Evolutionary conservation across 2,113 vertebrate genomes (phyloP).

Genomic region (Corythornis vintsioides): DNA sequence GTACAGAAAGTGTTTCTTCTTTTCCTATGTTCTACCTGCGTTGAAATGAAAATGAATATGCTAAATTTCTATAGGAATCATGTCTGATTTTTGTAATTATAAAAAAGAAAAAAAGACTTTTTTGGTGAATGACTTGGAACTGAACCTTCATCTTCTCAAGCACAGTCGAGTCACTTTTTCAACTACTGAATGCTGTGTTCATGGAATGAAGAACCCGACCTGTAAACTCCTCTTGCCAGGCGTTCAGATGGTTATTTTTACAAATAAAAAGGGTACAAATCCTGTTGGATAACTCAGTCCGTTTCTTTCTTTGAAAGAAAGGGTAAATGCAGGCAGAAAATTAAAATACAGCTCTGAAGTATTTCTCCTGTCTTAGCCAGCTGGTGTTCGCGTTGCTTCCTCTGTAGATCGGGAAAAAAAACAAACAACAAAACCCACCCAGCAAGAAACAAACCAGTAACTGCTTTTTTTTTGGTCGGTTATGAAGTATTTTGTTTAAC

Average conservation of each 20-base stretch:
- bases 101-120: constrained; percentile 54
- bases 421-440: too few species aligned
- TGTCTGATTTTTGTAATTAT: constrained; percentile 76
- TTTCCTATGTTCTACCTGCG: constrained; percentile 68
- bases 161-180: constrained; percentile 79
- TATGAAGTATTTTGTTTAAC: not conserved
- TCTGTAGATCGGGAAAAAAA: not conserved
- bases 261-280: constrained; percentile 84
- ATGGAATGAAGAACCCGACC: constrained; percentile 68
- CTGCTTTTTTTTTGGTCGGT: not conserved
- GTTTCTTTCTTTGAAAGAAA: constrained; percentile 19
- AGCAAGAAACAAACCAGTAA: too few species aligned
- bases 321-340: not conserved
- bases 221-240: constrained; percentile 74
- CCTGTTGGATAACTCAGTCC: constrained; percentile 56
- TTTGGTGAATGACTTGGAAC: constrained; percentile 59
- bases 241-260: constrained; percentile 86
- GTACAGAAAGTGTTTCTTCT: constrained; percentile 69
- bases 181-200: constrained; percentile 81
- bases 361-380: not conserved
- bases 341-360: not conserved
- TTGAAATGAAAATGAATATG: constrained; percentile 76
- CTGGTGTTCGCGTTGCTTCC: not conserved
- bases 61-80: constrained; percentile 75
- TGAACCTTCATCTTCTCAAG: constrained; percentile 72